Base-by-base conservation (phyloP, 2,888 invertebrate species). In the Erynnis tages region DNA sequence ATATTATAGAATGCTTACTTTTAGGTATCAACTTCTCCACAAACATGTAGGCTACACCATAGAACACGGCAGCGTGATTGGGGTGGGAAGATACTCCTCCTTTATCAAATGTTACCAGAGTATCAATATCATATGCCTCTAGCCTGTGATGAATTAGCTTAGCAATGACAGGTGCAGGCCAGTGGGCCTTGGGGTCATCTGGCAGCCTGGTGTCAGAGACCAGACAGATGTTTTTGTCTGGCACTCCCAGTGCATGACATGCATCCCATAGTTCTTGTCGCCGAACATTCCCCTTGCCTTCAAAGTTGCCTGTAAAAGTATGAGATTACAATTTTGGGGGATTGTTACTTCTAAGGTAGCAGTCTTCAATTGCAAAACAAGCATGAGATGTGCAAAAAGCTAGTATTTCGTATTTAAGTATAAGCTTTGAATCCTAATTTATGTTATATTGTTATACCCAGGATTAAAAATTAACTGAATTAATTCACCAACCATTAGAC, bases 21-120 rank as follows among this genome's bases (percentile, higher is more conserved):
- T 91, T 89, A 63, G 95, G 95, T 84, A 95, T 90, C 76, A 92
- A 90, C 72, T 93, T 93, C 66, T 94, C 93, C 73, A 95, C 91
- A 78, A 94, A 94, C 71, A 96, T 91, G 69, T 94, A 93, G 48
- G 95, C 94, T 44, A 96, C 91, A 48, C 95, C 95, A 85, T 94
- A 94, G 78, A 94, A 96, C 58, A 96, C 92, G 55, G 96, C 94
- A 57, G 93, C 93, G 77, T 99, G 99, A 88, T 99, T 99, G 16
- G 92, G 90, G 86, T 99, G 99, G 4, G 95, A 93, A 63, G 98
- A 98, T 4, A 99, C 94, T 44, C 99, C 99, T 73, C 94, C 91
- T 69, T 94, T 93, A 84, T 99, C 99, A 90, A 99, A 99, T 10
- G 98, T 97, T 48, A 99, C 92, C 46, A 98, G 90, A 1, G 95